Percentiles rank a stretch among this genome's conserved stretches.
Conservation (phyloP, 2,888 invertebrate genomes). For the Nemapogon koenigi region DNA sequence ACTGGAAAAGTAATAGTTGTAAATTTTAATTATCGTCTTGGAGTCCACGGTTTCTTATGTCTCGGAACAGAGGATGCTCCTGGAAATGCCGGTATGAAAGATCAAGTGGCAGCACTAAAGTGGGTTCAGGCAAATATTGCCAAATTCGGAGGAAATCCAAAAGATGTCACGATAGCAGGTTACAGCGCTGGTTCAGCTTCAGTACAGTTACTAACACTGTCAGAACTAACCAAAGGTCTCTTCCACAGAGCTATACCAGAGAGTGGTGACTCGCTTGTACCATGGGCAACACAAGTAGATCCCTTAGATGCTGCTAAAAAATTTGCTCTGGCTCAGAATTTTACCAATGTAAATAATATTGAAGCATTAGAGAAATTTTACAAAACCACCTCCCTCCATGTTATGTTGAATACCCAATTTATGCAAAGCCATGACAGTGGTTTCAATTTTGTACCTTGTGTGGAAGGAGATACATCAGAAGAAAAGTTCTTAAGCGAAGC, state of each 20-base stretch:
- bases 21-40: constrained; percentile 11
- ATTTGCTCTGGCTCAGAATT: neutral
- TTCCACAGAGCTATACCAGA: constrained; percentile 11
- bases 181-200: constrained; percentile 8
- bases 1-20: constrained; percentile 14
- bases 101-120: constrained; percentile 11
- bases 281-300: constrained; percentile 3
- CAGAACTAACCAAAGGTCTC: constrained; percentile 6
- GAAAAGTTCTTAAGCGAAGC: constrained; percentile 3
- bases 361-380: constrained; percentile 8
- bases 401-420: neutral
- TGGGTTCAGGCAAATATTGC: constrained; percentile 13
- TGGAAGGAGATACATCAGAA: neutral
- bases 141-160: constrained; percentile 4
- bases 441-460: constrained; percentile 5
- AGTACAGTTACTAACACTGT: constrained; percentile 9
- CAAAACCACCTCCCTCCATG: constrained; percentile 2
- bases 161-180: constrained; percentile 11
- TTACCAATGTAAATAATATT: neutral
- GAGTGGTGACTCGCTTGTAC: neutral
- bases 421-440: neutral
- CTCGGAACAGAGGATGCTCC: constrained; percentile 12
- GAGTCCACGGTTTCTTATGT: constrained; percentile 11
- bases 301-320: constrained; percentile 2
- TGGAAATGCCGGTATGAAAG: constrained; percentile 15